Percentiles rank a stretch among this genome's conserved stretches.
Evolutionary conservation across 2,888 invertebrate genomes (phyloP).

Genomic region (Pelosia muscerda): DNA sequence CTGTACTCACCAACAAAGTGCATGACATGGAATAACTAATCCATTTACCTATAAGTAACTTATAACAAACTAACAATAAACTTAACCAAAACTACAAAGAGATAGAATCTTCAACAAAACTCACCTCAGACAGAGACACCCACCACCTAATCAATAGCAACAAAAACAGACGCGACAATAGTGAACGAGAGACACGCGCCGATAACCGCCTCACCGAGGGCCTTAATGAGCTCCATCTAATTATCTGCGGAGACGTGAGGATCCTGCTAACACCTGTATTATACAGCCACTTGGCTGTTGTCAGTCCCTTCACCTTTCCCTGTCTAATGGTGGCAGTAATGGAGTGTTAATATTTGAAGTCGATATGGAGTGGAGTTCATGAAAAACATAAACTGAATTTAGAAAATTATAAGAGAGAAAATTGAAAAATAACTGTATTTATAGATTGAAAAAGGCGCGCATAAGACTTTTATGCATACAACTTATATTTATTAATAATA

Average conservation of each 20-base stretch:
- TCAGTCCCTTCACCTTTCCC: constrained; percentile 28
- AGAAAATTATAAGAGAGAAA: no score
- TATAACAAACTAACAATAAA: no score
- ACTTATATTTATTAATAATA: no score
- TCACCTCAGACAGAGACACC: constrained; percentile 18
- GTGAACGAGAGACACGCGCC: constrained; percentile 38
- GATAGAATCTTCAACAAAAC: not conserved
- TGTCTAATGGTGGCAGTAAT: constrained; percentile 34
- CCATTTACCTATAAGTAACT: no score
- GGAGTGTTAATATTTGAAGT: constrained; percentile 31
- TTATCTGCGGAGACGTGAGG: constrained; percentile 64
- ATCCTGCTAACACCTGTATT: constrained; percentile 68
- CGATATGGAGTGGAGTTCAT: not conserved
- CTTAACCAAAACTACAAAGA: not conserved
- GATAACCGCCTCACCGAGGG: constrained; percentile 52
- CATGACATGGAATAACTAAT: no score
- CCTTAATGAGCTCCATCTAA: constrained; percentile 69
- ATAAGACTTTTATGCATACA: no score
- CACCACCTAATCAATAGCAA: constrained; percentile 43
- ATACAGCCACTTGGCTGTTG: constrained; percentile 45
- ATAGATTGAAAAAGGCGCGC: no score
- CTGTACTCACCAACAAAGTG: no score
- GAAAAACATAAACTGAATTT: no score
- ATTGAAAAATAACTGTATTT: no score
- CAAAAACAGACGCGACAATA: constrained; percentile 31